Base-by-base conservation (phyloP, 2,888 invertebrate genomes). In the Nycteola revayana region DNA sequence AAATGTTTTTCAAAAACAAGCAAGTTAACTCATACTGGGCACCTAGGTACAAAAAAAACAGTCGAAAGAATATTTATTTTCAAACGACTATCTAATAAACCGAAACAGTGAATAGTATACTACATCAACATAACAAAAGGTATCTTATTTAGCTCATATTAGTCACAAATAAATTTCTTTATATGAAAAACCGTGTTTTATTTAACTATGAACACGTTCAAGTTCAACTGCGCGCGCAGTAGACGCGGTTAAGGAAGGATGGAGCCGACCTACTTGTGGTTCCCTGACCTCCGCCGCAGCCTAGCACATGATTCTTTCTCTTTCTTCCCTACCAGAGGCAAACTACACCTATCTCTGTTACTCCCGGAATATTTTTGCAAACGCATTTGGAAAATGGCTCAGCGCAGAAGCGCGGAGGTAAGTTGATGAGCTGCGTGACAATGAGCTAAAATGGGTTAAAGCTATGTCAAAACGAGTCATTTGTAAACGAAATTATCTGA, bases 311-410 rank as follows among this genome's bases (percentile, higher is more conserved):
- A 52, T 33, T 76, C 78, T 63, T 67, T 66, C 54, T 83, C 68
- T 8, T 56, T 49, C 79, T 22, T 28, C 7, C 32, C 9, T 18
- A 7, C 17, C 27, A 24, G 21, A 5, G 28, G 14, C 26, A 33
- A 35, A 28, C 10, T 36, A 20, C 10, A 10, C 32, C 62, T 42
- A 32, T 84, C 85, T 78, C 76, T 39, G 48, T 87, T 57, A 66
- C 79, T 80, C 84, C 80, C 85, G 84, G 84, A 85, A 84, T 85
- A 87, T 86, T 86, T 88, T 86, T 71, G 83, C 86, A 74, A 79
- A 72, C 72, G 71, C 71, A 77, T 72, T 78, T 66, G 78, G 82
- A 84, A 84, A 82, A 81, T 82, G 74, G 81, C 77, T 73, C 72
- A 72, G 56, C 60, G 60, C 49, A 59, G 57, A 63, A 66, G 57